Conservation (phyloP, 1,140 invertebrate species). For the Helicorthomorpha holstii region DNA sequence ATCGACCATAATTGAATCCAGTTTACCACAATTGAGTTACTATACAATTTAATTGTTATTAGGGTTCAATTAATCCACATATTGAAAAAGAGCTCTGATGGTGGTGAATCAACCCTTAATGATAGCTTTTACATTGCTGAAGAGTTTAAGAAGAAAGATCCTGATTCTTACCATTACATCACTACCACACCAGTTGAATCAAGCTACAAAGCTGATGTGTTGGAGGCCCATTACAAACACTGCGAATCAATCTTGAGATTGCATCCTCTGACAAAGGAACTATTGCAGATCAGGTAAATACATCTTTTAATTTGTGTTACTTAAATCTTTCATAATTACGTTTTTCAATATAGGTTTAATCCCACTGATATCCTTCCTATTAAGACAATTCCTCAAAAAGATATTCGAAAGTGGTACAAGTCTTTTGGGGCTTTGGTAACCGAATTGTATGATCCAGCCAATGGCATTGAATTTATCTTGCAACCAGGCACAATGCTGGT, state of each 20-base stretch:
- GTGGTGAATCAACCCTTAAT: slow-evolving; percentile 46
- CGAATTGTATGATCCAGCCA: background rate
- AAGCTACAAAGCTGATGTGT: slow-evolving; percentile 37
- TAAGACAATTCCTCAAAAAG: background rate
- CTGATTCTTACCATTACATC: slow-evolving; percentile 37
- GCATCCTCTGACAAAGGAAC: slow-evolving; percentile 27
- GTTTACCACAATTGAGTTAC: too few species aligned
- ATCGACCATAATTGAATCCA: too few species aligned
- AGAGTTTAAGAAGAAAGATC: slow-evolving; percentile 30
- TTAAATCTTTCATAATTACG: too few species aligned
- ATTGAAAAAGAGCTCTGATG: slow-evolving; percentile 35
- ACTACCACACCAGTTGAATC: slow-evolving; percentile 35
- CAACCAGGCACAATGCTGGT: background rate
- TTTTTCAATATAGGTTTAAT: background rate
- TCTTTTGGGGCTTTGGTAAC: background rate
- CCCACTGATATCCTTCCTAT: background rate
- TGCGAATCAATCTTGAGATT: slow-evolving; percentile 34
- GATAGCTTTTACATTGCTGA: slow-evolving; percentile 47
- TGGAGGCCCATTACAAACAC: too few species aligned
- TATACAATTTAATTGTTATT: too few species aligned
- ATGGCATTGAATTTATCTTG: background rate
- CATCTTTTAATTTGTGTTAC: too few species aligned
- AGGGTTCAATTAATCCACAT: slow-evolving; percentile 51
- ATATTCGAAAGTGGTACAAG: background rate
- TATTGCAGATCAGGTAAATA: background rate